phyloP scores from a whole-genome alignment of 2,888 invertebrate genomes.

The Mamestra brassicae region DNA sequence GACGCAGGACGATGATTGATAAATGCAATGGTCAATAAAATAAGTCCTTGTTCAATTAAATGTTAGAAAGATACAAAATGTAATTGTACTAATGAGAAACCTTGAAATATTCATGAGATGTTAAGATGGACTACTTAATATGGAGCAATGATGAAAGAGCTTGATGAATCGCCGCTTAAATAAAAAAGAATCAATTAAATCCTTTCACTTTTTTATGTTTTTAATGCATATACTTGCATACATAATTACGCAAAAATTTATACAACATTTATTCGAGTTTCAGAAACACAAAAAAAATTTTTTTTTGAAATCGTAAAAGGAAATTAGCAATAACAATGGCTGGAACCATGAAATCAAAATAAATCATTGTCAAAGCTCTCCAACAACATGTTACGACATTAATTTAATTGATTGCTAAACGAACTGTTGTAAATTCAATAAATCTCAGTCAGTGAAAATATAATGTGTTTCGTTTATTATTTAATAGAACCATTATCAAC shows the following conservation, averaged over 20 bases:
- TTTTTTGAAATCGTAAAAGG: not conserved
- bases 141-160: slow-evolving; percentile 29
- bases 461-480: slow-evolving; percentile 36
- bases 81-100: slow-evolving; percentile 50
- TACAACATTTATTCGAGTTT: not conserved
- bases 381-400: slow-evolving; percentile 8
- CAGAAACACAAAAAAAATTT: not conserved
- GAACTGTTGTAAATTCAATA: slow-evolving; percentile 41
- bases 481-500: slow-evolving; percentile 47
- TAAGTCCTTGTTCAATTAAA: slow-evolving; percentile 70
- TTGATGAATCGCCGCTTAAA: slow-evolving; percentile 20
- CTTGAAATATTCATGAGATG: slow-evolving; percentile 45
- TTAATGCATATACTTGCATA: slow-evolving; percentile 11
- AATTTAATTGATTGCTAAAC: slow-evolving; percentile 41
- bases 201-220: slow-evolving; percentile 43
- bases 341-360: not conserved
- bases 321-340: no score
- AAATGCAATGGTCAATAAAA: slow-evolving; percentile 71
- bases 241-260: not conserved
- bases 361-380: not conserved
- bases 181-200: slow-evolving; percentile 20
- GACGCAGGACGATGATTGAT: slow-evolving; percentile 74
- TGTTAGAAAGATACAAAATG: slow-evolving; percentile 38
- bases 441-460: slow-evolving; percentile 48
- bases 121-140: slow-evolving; percentile 43